Conservation (phyloP, 2,888 invertebrate genomes). For the Phragmatobia fuliginosa region DNA sequence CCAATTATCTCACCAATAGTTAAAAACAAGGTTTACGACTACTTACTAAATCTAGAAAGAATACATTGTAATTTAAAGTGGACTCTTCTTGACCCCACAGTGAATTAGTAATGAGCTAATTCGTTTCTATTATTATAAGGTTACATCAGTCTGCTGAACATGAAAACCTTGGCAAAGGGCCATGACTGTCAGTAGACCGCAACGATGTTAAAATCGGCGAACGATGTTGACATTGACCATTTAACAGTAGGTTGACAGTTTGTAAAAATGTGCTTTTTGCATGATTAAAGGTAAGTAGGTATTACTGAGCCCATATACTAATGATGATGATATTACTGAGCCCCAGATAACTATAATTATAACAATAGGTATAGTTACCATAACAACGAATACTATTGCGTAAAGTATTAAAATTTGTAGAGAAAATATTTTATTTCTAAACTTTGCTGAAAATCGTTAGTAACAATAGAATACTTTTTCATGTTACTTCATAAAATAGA, state of each 20-base stretch:
- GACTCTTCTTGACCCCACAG: not conserved
- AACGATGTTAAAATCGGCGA: slow-evolving; percentile 10
- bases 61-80: not conserved
- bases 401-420: not conserved
- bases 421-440: not conserved
- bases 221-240: slow-evolving; percentile 3
- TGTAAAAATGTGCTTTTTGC: not conserved
- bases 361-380: not conserved
- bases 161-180: slow-evolving; percentile 6
- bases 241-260: not conserved
- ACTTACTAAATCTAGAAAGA: not conserved
- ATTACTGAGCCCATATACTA: no score
- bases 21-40: not conserved
- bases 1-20: not conserved
- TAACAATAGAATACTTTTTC: not conserved
- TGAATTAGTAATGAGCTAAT: not conserved
- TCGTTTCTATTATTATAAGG: slow-evolving; percentile 8
- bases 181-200: slow-evolving; percentile 6
- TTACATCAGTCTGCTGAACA: slow-evolving; percentile 16
- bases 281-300: no score
- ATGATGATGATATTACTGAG: no score
- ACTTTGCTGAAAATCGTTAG: not conserved
- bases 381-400: not conserved
- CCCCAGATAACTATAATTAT: not conserved
- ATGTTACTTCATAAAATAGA: not conserved